Base-by-base conservation (phyloP, 2,888 invertebrate genomes). In the Callyntrura guangdongensis region DNA sequence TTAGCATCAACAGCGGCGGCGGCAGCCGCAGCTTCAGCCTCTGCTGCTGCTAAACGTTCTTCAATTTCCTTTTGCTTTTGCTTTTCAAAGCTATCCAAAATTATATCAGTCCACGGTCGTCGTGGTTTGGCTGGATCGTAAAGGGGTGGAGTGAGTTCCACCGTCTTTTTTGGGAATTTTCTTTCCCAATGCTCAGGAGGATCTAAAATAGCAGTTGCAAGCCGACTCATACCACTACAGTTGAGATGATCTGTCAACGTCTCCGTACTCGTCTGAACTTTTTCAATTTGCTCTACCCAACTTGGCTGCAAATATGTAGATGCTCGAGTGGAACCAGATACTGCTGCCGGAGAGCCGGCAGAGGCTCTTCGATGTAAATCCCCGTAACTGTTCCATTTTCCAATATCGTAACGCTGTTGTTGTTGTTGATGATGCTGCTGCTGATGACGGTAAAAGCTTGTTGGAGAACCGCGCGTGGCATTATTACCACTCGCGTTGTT, bases 101-200 rank as follows among this genome's bases (percentile, higher is more conserved):
- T 91, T 81, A 93, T 92, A 89, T 94, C 94, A 5, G 94, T 94
- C 94, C 94, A 94, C 11, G 94, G 94, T 88, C 94, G 86, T 27
- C 94, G 56, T n/a, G 92, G 91, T 59, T 90, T 92, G 17, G 17
- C 49, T 47, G 92, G 92, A 86, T 92, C 92, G 89, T 91, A 90
- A 49, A 92, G 69, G 67, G 87, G 82, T 61, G 91, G 88, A 82
- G 91, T 91, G 61, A 91, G 88, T 45, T 90, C 86, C 69, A 92
- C 92, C 67, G 91, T 90, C 86, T 92, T 92, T 67, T 72, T 90
- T 14, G 92, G 92, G 64, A 89, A 86, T 85, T 90, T 92, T 22
- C 91, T 81, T 69, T 86, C 87, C 88, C 88, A 91, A 67, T 89
- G 89, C 86, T 92, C 90, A 47, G 90, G 90, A 90, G 90, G 90